Base-by-base conservation (phyloP, 2,113 vertebrate species). In the Pycnonotus jocosus region DNA sequence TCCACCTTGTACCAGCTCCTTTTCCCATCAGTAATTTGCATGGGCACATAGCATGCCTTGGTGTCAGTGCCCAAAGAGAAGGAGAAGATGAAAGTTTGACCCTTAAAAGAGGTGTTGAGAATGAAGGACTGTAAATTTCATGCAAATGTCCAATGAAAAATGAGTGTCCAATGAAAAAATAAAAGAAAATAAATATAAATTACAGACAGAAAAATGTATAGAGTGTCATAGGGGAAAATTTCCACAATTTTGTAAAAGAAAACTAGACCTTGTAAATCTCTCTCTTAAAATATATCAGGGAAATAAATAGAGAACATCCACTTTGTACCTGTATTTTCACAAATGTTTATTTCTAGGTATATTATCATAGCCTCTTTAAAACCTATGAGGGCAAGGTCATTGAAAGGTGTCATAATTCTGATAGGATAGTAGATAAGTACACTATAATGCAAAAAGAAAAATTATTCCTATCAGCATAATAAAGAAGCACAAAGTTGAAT, bases 31-130 rank as follows among this genome's bases (percentile, higher is more conserved):
- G 56, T 16, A 47, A 42, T 66, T 91, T 72, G n/a, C 54, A 23
- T 30, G 40, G 64, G 21, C 11, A 6, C 35, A 23, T 21, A 38
- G 37, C 15, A 15, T 56, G 33, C 17, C 15, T 44, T 53, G 11
- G 5, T 4, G 2, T 33, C 62, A 47, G 44, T 44, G 28, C 15
- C 28, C 0, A 0, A 87, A 73, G 3, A 77, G 3, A 13, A 93
- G 23, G 35, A 69, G 17, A 80, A 87, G 17, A 31, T 60, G 23
- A 30, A 50, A 51, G 10, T 57, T 47, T 44, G 6, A 20, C 11
- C 65, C n/a, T 48, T 69, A 53, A 81, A 92, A 51, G 3, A 17
- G 21, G 38, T 61, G 12, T 16, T 61, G 31, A 42, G 18, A 73
- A 51, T 1, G 1, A 10, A 60, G 50, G 31, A 71, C 25, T 68